phyloP scores from a whole-genome alignment of 1,140 invertebrate genomes.

The Listronotus bonariensis region DNA sequence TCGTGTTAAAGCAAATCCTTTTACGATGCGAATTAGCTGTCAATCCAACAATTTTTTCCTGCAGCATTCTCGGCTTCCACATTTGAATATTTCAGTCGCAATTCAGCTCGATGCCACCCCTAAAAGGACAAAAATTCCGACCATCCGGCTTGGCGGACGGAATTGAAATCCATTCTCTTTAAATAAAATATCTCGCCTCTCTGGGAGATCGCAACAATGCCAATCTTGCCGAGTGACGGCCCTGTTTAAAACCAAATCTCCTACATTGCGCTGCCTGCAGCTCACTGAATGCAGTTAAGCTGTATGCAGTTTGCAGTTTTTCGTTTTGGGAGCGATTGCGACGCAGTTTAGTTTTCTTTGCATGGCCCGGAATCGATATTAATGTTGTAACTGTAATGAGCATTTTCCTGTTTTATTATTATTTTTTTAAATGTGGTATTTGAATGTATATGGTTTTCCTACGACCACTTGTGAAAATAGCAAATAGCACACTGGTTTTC shows the following conservation, averaged over 20 bases:
- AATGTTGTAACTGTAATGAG: no score
- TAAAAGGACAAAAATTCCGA: constrained; percentile 21
- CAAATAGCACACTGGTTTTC: no score
- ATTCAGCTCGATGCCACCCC: constrained; percentile 13
- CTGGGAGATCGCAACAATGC: constrained; percentile 18
- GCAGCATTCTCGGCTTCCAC: constrained; percentile 3
- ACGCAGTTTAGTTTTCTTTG: no score
- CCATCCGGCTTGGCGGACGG: constrained; percentile 19
- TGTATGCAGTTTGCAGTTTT: constrained; percentile 21
- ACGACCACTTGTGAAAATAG: no score
- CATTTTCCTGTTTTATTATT: no score
- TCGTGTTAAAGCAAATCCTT: no score
- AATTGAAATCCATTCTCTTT: constrained; percentile 30
- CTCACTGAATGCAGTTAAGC: constrained; percentile 16
- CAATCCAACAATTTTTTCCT: constrained; percentile 25
- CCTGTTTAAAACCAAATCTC: constrained; percentile 7
- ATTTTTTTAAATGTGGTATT: no score
- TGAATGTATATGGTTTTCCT: no score
- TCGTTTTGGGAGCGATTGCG: no score
- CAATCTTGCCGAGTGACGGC: constrained; percentile 17
- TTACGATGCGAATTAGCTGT: constrained; percentile 28
- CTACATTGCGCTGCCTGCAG: not conserved
- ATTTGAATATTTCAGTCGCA: constrained; percentile 32
- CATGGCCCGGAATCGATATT: no score
- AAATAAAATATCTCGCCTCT: constrained; percentile 34